Evolutionary conservation across 2,888 invertebrate genomes (phyloP).

Genomic region (Notocelia uddmanniana): DNA sequence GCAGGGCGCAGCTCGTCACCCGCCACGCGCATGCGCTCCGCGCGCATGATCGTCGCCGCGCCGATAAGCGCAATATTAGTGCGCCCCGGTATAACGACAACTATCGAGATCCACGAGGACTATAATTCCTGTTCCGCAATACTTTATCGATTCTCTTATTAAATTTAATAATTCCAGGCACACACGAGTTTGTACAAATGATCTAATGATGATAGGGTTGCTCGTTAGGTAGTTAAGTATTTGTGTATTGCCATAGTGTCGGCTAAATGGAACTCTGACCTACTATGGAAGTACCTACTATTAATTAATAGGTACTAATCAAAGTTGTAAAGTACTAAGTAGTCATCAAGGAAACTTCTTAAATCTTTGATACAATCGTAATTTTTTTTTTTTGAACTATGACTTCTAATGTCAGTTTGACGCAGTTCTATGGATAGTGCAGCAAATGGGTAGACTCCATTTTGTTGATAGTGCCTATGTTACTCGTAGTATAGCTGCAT

Average conservation of each 20-base stretch:
- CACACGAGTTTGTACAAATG: slow-evolving; percentile 50
- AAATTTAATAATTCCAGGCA: slow-evolving; percentile 70
- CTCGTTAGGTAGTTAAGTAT: not conserved
- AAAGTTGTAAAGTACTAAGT: too few species aligned
- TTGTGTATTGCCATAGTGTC: not conserved
- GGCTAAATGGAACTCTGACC: not conserved
- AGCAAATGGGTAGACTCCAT: too few species aligned
- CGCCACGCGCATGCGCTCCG: slow-evolving; percentile 57
- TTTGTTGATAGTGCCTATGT: too few species aligned
- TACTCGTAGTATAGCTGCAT: too few species aligned
- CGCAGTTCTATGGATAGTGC: too few species aligned
- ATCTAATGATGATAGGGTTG: slow-evolving; percentile 26
- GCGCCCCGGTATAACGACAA: slow-evolving; percentile 71
- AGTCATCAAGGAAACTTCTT: too few species aligned
- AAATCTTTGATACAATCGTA: too few species aligned
- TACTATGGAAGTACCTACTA: too few species aligned
- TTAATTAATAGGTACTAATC: too few species aligned
- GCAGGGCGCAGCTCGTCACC: slow-evolving; percentile 58
- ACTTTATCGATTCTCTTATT: slow-evolving; percentile 82
- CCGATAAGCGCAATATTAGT: slow-evolving; percentile 75
- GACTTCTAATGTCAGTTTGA: too few species aligned
- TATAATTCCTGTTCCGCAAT: slow-evolving; percentile 79
- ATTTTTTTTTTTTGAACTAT: too few species aligned
- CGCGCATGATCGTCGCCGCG: slow-evolving; percentile 79
- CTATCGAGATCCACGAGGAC: slow-evolving; percentile 84